Evolutionary conservation across 1,140 invertebrate genomes (phyloP).

Genomic region (Neodiprion fabricii): DNA sequence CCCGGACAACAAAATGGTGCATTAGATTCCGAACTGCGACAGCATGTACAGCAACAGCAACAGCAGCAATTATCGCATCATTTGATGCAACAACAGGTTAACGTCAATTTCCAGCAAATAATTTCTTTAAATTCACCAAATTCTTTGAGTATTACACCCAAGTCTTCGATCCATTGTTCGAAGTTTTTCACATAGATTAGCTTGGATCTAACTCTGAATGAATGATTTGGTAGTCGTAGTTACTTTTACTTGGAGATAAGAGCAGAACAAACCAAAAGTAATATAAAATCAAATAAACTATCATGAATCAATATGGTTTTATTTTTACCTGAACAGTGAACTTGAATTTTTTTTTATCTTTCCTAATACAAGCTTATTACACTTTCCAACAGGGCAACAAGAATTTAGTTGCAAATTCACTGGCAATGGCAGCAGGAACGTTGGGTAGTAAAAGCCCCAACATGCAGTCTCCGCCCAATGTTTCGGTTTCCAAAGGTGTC

Average conservation of each 20-base stretch:
- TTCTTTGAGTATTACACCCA: background rate
- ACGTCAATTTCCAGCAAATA: background rate
- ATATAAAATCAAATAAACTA: no score
- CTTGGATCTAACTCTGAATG: no score
- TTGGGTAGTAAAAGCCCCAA: conserved; percentile 81
- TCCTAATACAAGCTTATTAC: background rate
- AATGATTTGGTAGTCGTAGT: no score
- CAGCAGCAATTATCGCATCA: conserved; percentile 50
- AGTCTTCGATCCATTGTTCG: no score
- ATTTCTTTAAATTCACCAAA: background rate
- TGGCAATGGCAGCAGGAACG: conserved; percentile 72
- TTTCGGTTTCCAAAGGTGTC: conserved; percentile 67
- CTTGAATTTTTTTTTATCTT: background rate
- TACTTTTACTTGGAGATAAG: no score
- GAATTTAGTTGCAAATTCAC: conserved; percentile 72
- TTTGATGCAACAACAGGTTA: conserved; percentile 47
- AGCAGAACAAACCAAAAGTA: no score
- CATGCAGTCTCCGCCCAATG: conserved; percentile 82
- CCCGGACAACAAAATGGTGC: conserved; percentile 78
- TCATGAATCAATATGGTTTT: no score
- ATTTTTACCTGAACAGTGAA: background rate
- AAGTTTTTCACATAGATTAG: no score
- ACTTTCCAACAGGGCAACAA: conserved; percentile 71
- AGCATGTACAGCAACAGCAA: conserved; percentile 59
- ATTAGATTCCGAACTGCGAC: conserved; percentile 62